Evolutionary conservation across 2,113 vertebrate species (phyloP), one percentile per base, ranked within the genome.

Genomic region (Pheucticus melanocephalus): DNA sequence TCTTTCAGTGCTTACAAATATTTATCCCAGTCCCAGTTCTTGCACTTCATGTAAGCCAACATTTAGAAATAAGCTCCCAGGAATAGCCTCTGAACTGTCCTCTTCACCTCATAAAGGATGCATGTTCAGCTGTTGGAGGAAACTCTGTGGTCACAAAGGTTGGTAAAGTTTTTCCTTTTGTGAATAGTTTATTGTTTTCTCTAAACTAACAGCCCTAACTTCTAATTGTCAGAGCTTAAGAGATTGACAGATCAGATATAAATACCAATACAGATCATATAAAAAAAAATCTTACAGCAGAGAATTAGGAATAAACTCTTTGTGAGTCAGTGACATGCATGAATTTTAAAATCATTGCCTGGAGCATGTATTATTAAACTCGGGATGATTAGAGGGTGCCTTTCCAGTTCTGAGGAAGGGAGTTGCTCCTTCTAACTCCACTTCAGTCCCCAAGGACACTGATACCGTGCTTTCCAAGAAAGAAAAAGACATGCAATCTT

Each of bases 341-440:
- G 9, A 81, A 82, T 77, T 75, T 73, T 53, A 91, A 69, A 85
- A 64, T 39, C 3, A 31, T 33, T 88, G 44, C 39, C 77, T 85
- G 28, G 48, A 56, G 77, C 8, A 59, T 18, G 33, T 12, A 39
- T 64, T 51, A 64, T 45, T 72, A 90, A 75, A 86, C 44, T 86
- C 48, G 85, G 64, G 22, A 73, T 85, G 63, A 91, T 72, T 51
- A 76, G 42, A 86, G 8, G 12, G 15, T 70, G 69, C 6, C 76
- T 82, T 71, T 82, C 59, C 48, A 68, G 59, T 83, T 77, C 28
- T 82, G 44, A 91, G 85, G 78, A 97, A 97, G 90, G 91, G 71
- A 91, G 68, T 88, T 92, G 50, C 27, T 92, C 79, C 56, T 87
- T 86, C 45, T 91, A 71, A 93, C 57, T 84, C 64, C 54, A 92